Evolutionary conservation across 1,140 invertebrate species (phyloP).

Genomic region (Eupeodes corollae): DNA sequence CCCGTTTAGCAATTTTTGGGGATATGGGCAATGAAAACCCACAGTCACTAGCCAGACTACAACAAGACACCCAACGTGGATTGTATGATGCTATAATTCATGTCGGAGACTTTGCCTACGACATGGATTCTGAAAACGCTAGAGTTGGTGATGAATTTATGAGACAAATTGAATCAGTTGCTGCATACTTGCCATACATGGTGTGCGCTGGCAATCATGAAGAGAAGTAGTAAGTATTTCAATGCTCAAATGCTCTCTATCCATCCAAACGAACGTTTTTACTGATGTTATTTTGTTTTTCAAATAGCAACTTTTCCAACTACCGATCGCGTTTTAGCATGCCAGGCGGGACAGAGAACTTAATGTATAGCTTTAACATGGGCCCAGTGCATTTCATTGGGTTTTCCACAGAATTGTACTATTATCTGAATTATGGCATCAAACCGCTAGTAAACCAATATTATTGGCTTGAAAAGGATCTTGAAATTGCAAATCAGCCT

Average conservation of each 20-base stretch:
- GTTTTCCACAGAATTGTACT: slow-evolving; percentile 92
- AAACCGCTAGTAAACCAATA: slow-evolving; percentile 76
- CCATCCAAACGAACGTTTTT: not conserved
- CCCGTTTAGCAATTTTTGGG: slow-evolving; percentile 73
- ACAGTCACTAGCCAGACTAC: slow-evolving; percentile 64
- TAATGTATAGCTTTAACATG: slow-evolving; percentile 84
- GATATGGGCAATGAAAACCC: slow-evolving; percentile 88
- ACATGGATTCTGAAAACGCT: slow-evolving; percentile 74
- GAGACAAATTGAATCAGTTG: slow-evolving; percentile 75
- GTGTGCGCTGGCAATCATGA: slow-evolving; percentile 87
- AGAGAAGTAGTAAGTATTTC: slow-evolving; percentile 52
- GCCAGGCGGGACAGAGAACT: slow-evolving; percentile 62
- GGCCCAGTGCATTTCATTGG: slow-evolving; percentile 86
- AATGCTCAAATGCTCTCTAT: not conserved
- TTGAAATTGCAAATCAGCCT: slow-evolving; percentile 52
- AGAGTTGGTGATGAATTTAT: slow-evolving; percentile 81
- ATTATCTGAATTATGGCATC: slow-evolving; percentile 78
- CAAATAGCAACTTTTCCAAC: slow-evolving; percentile 78
- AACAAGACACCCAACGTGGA: slow-evolving; percentile 67
- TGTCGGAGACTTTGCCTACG: slow-evolving; percentile 93
- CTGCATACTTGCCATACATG: slow-evolving; percentile 85
- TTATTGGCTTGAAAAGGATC: slow-evolving; percentile 76
- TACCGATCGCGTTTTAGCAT: slow-evolving; percentile 78
- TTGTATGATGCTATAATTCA: slow-evolving; percentile 82
- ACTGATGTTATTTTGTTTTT: slow-evolving; percentile 10